Evolutionary conservation across 2,113 vertebrate species (phyloP), one percentile per base, ranked within the genome.

Genomic region (Labrus mixtus): DNA sequence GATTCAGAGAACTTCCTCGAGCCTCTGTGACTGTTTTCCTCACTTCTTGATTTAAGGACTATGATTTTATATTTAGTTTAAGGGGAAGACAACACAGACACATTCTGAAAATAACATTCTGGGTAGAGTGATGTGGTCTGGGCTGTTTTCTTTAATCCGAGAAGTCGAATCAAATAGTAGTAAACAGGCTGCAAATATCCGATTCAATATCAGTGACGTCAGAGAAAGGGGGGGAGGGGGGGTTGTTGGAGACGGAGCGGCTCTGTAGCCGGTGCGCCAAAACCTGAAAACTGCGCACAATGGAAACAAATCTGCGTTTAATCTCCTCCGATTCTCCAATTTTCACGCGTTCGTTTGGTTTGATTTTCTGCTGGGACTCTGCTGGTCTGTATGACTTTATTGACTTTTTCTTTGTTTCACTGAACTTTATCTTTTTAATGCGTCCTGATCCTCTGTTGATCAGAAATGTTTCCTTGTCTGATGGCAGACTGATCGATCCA

Each of bases 171-270:
- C 20, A 56, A 41, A 7, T 10, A 15, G 45, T 39, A 60, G 56
- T 61, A 70, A 88, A 90, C 61, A 69, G 39, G 59, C 0, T 20
- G 60, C 22, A 72, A 80, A 86, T 65, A 64, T 59, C 4, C 86
- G 86, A 90, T 83, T 83, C 84, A 79, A 73, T 64, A 74, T 76
- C 50, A 20, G 75, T 92, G 90, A 92, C 90, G 89, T 91, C 92
- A 93, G 43, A 57, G 56, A 39, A 22, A 46, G 51, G 15, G 43
- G 54, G 68, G 54, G 57, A 71, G 68, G 19, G 71, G 57, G 46
- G 29, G 29, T 3, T 4, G 4, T 33, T 55, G 64, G 11, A 45
- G 68, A 37, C 62, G 72, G 74, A 74, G 85, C 82, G 87, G 71
- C 55, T 66, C 10, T 43, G 53, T 25, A 62, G 57, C 59, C 75